Base-by-base conservation (phyloP, 2,797 vertebrate genomes). In the Sebastiscus tertius region DNA sequence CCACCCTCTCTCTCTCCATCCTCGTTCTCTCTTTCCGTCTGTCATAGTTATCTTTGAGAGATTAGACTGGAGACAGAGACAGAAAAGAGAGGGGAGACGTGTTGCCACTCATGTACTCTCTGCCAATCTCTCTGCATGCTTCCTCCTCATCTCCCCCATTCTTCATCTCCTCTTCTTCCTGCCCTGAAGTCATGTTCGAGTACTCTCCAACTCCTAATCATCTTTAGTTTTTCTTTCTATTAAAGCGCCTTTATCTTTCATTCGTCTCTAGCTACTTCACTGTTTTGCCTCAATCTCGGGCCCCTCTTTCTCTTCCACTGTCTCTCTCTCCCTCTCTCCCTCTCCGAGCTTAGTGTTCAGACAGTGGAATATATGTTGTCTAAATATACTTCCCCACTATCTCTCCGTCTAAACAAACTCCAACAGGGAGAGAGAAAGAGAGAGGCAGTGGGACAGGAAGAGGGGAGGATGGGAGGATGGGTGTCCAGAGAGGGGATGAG, bases 311-410 rank as follows among this genome's bases (percentile, higher is more conserved):
- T 46, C 72, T 76, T 64, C 60, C 80, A 69, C 77, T 78, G 36
- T 77, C 77, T 60, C 70, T 33, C 72, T 75, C 79, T 31, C 72
- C 29, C 33, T 72, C 79, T 68, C 83, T 86, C 81, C 83, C 83
- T 86, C 78, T 75, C 89, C 66, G 86, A 95, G 95, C 92, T 94
- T 78, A 92, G 93, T 89, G 92, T 86, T 94, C 92, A 95, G 94
- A 95, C 94, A 91, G 93, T 92, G 93, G 93, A 95, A 94, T 93
- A 94, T 93, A 90, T 91, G 92, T 92, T 88, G 92, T 92, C 92
- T 94, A 94, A 95, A 95, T 93, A 92, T 92, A 93, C 95, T 93
- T 92, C 90, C 93, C 91, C 90, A 82, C 93, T 95, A 94, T 95
- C 94, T 91, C 89, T 90, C 85, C 75, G 65, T 94, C 94, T 95